These are phyloP conservation scores for Bombyx huttoni DNA, from an alignment of 2,888 invertebrate genomes.

Conservation along the genomic window DNA sequence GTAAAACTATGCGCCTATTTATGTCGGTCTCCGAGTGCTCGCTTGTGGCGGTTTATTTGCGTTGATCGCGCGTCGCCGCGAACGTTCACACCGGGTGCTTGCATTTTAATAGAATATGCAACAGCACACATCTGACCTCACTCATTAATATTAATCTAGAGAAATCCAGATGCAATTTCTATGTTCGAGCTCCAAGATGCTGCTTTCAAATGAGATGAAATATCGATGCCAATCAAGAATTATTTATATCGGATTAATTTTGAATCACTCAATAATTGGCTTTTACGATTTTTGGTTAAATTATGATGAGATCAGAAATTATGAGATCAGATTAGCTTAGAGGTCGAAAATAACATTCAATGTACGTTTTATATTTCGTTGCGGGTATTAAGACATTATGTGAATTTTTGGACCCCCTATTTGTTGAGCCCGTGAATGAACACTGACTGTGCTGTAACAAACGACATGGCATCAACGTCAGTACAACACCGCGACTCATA, in stretches of 20 bases:
- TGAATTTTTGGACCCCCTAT: neutral
- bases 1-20: constrained; percentile 41
- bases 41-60: constrained; percentile 48
- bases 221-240: no score
- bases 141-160: neutral
- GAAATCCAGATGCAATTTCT: no score
- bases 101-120: constrained; percentile 7
- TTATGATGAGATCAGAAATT: no score
- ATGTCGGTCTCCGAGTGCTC: constrained; percentile 16
- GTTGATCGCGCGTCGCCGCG: constrained; percentile 55
- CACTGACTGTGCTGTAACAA: constrained; percentile 14
- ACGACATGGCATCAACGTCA: constrained; percentile 26
- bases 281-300: no score
- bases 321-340: no score
- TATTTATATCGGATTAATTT: no score
- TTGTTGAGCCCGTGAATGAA: neutral
- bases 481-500: constrained; percentile 23
- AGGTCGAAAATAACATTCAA: no score
- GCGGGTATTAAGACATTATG: neutral
- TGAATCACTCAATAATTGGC: no score
- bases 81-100: constrained; percentile 49
- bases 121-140: neutral
- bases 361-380: neutral
- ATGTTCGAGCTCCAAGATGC: no score
- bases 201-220: no score